A percentile compares a stretch with the other conserved stretches of the same genome.
These are phyloP conservation scores for Varanus salvator DNA, from an alignment of 2,113 vertebrate species.

Conservation along the genomic window DNA sequence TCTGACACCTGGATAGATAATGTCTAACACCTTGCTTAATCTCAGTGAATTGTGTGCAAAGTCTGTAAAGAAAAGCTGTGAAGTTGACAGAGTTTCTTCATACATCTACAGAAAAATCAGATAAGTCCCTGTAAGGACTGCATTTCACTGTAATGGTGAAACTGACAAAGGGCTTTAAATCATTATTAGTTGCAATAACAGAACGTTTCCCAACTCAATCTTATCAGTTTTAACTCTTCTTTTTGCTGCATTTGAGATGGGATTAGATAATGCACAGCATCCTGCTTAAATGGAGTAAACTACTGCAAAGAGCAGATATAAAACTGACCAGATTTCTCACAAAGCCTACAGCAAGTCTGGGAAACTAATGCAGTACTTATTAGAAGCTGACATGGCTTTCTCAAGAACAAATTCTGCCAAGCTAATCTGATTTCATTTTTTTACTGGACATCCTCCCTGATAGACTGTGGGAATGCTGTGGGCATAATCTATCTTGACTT, in stretches of 20 bases:
- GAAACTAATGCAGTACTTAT: too few relatives aligned
- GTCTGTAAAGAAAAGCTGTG: neutral
- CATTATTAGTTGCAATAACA: neutral
- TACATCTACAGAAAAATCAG: too few relatives aligned
- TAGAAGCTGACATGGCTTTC: too few relatives aligned
- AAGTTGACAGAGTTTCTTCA: neutral
- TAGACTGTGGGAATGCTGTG: too few relatives aligned
- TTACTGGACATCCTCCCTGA: too few relatives aligned
- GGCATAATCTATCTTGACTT: too few relatives aligned
- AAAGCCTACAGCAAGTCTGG: neutral
- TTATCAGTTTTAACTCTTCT: neutral
- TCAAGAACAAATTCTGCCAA: too few relatives aligned
- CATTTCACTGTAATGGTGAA: too few relatives aligned
- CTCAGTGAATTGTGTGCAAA: neutral
- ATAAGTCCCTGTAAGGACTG: too few relatives aligned
- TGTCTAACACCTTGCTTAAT: neutral
- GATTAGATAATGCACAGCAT: too few relatives aligned
- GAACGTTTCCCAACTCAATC: neutral
- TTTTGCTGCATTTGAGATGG: neutral
- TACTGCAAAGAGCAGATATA: neutral
- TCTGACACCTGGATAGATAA: neutral
- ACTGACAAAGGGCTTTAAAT: too few relatives aligned
- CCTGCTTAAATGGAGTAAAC: neutral
- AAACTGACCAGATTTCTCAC: neutral
- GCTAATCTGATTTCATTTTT: too few relatives aligned